phyloP scores from a whole-genome alignment of 2,113 vertebrate genomes.

The Platycercus adscitus region DNA sequence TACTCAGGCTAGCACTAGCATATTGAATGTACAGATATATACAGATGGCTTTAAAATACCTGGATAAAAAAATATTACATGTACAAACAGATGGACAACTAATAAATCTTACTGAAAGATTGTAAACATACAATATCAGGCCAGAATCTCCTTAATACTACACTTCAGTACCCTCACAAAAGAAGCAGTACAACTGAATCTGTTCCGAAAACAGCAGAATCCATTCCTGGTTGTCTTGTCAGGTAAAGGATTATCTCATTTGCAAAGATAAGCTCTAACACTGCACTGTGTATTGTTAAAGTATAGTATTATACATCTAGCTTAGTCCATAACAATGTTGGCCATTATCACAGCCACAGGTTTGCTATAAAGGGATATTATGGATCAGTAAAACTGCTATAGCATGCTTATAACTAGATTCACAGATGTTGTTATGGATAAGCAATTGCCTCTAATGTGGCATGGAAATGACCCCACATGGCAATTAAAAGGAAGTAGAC shows the following conservation, averaged over 20 bases:
- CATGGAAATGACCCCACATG: not conserved
- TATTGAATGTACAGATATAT: not conserved
- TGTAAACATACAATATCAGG: not conserved
- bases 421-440: not conserved
- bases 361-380: not conserved
- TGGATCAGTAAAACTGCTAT: not conserved
- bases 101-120: constrained; percentile 21
- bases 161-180: not conserved
- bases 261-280: constrained; percentile 21
- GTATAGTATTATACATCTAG: not conserved
- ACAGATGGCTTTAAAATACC: constrained; percentile 15
- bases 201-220: not conserved
- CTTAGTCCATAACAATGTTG: not conserved
- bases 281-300: not conserved
- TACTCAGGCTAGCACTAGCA: not conserved
- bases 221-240: constrained; percentile 1
- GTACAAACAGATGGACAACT: constrained; percentile 42
- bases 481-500: not conserved
- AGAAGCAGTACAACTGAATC: constrained; percentile 10
- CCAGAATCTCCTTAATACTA: not conserved
- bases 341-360: not conserved
- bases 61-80: not conserved
- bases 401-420: not conserved
- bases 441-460: not conserved
- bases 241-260: constrained; percentile 22